These are phyloP conservation scores for Creontiades dilutus DNA, from an alignment of 2,888 invertebrate genomes.

Conservation along the genomic window DNA sequence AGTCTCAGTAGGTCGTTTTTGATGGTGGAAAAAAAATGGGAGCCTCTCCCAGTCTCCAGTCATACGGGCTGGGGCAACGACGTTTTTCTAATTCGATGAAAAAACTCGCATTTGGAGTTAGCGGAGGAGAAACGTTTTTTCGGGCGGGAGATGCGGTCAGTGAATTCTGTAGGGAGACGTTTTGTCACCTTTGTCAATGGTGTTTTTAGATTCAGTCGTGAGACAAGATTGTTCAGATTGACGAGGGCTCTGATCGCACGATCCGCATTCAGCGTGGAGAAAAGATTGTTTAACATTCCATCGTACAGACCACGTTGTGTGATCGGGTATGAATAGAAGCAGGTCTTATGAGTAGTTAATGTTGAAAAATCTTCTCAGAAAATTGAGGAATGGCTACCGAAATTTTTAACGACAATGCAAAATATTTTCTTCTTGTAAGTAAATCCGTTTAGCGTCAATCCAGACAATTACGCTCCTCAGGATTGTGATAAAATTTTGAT, in stretches of 20 bases:
- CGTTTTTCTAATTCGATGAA: neutral
- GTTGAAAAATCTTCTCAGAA: too few relatives aligned
- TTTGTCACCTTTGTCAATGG: constrained; percentile 16
- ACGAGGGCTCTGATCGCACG: neutral
- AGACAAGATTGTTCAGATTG: neutral
- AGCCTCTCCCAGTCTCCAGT: neutral
- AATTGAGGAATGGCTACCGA: too few relatives aligned
- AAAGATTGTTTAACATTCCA: too few relatives aligned
- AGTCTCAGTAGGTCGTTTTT: neutral
- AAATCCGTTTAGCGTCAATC: too few relatives aligned
- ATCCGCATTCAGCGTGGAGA: too few relatives aligned
- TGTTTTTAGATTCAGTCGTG: neutral
- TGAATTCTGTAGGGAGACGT: constrained; percentile 3
- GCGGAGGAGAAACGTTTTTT: constrained; percentile 43
- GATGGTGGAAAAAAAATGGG: neutral
- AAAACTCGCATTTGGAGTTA: constrained; percentile 16
- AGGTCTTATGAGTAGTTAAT: too few relatives aligned
- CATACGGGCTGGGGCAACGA: neutral
- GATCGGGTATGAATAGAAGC: too few relatives aligned
- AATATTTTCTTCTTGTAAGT: too few relatives aligned
- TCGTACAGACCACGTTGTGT: too few relatives aligned
- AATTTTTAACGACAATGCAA: too few relatives aligned
- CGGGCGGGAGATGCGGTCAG: constrained; percentile 42
- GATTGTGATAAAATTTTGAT: too few relatives aligned
- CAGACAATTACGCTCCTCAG: too few relatives aligned